Percentiles rank a stretch among this genome's conserved stretches.
phyloP scores from a whole-genome alignment of 2,113 vertebrate species.

The Arvicanthis niloticus region DNA sequence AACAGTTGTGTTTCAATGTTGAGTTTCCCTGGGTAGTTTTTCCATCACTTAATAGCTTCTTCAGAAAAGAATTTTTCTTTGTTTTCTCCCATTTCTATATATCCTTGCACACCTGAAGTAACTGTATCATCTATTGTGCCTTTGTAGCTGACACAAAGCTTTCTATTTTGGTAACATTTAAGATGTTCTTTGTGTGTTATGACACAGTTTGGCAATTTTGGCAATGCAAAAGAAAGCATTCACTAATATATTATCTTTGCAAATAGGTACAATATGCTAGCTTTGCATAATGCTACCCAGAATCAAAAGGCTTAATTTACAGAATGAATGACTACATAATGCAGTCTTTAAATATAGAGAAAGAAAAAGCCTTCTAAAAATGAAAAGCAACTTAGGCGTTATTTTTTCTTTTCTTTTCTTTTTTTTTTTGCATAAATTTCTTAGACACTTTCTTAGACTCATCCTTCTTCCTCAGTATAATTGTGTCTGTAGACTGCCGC shows the following conservation, averaged over 20 bases:
- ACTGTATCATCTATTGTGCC: slow-evolving; percentile 29
- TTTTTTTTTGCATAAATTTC: slow-evolving; percentile 63
- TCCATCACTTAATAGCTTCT: slow-evolving; percentile 38
- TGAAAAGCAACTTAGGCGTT: slow-evolving; percentile 62
- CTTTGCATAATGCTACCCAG: slow-evolving; percentile 64
- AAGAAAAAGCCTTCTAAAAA: slow-evolving; percentile 56
- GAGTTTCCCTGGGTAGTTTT: neutral
- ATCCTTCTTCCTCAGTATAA: slow-evolving; percentile 67
- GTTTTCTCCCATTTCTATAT: neutral
- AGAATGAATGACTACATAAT: slow-evolving; percentile 73
- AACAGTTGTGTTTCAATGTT: neutral
- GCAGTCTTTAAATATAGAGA: slow-evolving; percentile 62
- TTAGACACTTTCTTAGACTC: slow-evolving; percentile 67
- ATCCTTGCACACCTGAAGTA: slow-evolving; percentile 1
- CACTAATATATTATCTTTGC: slow-evolving; percentile 69
- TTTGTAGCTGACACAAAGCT: slow-evolving; percentile 42
- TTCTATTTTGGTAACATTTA: slow-evolving; percentile 70
- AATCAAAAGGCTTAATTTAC: slow-evolving; percentile 77
- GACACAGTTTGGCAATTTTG: slow-evolving; percentile 70
- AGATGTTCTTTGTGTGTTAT: slow-evolving; percentile 56
- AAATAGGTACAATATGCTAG: slow-evolving; percentile 74
- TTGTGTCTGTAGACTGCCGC: neutral
- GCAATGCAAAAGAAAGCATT: slow-evolving; percentile 69
- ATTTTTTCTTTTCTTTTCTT: neutral
- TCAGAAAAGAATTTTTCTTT: neutral